phyloP scores from a whole-genome alignment of 2,797 vertebrate species.

The Poeciliopsis paucimaculata region DNA sequence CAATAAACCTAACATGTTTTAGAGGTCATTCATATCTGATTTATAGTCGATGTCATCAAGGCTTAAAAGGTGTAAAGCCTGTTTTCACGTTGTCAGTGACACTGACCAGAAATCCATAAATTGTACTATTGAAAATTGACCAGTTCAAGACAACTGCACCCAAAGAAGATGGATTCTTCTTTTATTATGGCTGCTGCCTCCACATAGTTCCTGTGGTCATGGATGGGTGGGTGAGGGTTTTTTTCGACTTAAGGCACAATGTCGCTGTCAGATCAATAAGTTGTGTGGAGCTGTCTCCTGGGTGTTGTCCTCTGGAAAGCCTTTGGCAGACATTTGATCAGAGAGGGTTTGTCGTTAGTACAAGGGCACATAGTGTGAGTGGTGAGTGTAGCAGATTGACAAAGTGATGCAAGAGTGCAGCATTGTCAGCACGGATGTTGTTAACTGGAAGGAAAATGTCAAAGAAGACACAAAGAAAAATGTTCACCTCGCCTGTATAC shows the following conservation, averaged over 20 bases:
- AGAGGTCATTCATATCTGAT: slow-evolving; percentile 59
- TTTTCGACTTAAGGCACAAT: slow-evolving; percentile 43
- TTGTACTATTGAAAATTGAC: slow-evolving; percentile 48
- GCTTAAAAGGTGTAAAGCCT: slow-evolving; percentile 37
- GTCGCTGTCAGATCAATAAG: slow-evolving; percentile 54
- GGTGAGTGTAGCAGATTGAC: slow-evolving; percentile 19
- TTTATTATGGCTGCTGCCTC: slow-evolving; percentile 26
- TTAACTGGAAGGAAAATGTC: slow-evolving; percentile 4
- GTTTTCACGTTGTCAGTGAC: slow-evolving; percentile 46
- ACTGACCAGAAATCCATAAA: slow-evolving; percentile 60
- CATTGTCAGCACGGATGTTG: slow-evolving; percentile 6
- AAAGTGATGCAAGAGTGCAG: slow-evolving; percentile 18
- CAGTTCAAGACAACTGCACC: slow-evolving; percentile 51
- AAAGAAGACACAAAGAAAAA: slow-evolving; percentile 9
- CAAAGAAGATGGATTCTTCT: slow-evolving; percentile 37
- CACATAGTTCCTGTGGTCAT: slow-evolving; percentile 31
- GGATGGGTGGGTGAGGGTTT: not conserved
- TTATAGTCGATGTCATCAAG: slow-evolving; percentile 37
- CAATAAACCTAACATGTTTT: slow-evolving; percentile 62
- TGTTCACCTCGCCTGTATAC: not conserved
- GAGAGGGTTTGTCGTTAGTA: slow-evolving; percentile 37
- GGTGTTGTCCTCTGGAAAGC: slow-evolving; percentile 51
- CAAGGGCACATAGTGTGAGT: slow-evolving; percentile 30
- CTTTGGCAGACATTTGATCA: slow-evolving; percentile 43
- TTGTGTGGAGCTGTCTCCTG: slow-evolving; percentile 44